phyloP scores from a whole-genome alignment of 2,888 invertebrate species.

The Sipha maydis region DNA sequence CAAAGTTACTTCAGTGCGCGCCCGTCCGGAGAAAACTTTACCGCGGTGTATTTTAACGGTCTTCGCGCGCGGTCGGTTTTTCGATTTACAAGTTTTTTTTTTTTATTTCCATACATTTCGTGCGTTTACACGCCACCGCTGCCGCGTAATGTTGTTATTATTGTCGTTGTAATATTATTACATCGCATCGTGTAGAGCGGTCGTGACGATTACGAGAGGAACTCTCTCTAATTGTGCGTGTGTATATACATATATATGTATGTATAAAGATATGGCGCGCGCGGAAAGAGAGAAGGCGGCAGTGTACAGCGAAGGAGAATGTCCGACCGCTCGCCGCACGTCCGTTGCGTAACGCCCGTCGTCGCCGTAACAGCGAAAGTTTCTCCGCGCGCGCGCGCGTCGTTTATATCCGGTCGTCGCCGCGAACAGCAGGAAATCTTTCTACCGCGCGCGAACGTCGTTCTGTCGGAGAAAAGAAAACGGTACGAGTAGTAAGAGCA shows the following conservation, averaged over 20 bases:
- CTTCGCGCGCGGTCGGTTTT: neutral
- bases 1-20: neutral
- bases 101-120: neutral
- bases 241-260: neutral
- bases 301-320: slow-evolving; percentile 31
- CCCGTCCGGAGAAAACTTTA: neutral
- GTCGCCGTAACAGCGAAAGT: slow-evolving; percentile 60
- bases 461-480: neutral
- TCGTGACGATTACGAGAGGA: neutral
- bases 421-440: slow-evolving; percentile 21
- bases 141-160: neutral
- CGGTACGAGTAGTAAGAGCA: too few species aligned
- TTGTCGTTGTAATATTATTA: neutral
- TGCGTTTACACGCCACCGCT: neutral
- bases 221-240: neutral
- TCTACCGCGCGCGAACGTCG: neutral
- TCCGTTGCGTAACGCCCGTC: slow-evolving; percentile 47
- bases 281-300: slow-evolving; percentile 11
- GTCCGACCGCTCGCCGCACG: slow-evolving; percentile 43
- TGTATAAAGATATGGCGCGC: neutral
- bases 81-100: neutral
- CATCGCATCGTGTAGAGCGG: neutral
- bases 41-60: neutral
- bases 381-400: slow-evolving; percentile 35
- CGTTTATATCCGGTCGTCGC: slow-evolving; percentile 50